phyloP scores from a whole-genome alignment of 2,888 invertebrate species.

The Girardia tigrina region DNA sequence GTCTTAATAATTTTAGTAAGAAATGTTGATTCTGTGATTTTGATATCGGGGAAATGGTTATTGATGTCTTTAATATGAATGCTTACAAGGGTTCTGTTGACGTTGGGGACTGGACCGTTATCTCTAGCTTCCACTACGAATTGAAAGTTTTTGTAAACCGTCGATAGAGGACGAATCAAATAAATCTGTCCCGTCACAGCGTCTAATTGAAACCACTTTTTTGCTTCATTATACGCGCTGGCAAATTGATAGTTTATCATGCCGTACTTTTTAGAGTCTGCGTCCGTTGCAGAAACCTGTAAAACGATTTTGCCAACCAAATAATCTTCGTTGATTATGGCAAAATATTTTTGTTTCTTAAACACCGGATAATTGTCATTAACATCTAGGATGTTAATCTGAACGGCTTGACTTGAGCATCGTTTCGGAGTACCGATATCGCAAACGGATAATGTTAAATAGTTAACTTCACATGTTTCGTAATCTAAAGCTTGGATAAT shows the following conservation, averaged over 20 bases:
- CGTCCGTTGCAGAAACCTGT: constrained; percentile 2
- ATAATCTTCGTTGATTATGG: not conserved
- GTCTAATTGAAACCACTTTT: not conserved
- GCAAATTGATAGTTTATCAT: not conserved
- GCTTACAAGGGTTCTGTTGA: not conserved
- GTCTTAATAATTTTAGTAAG: not conserved
- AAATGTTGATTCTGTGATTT: constrained; percentile 1
- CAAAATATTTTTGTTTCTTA: constrained; percentile 13
- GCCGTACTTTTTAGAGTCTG: not conserved
- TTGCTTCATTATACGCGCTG: not conserved
- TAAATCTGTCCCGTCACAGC: not conserved
- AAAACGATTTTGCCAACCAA: not conserved
- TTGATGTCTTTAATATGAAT: constrained; percentile 1
- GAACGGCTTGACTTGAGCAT: not conserved
- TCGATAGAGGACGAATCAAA: not conserved
- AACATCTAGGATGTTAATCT: constrained; percentile 4
- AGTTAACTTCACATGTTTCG: not conserved
- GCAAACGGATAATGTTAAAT: not conserved
- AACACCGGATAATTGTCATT: constrained; percentile 18
- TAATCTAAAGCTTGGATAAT: not conserved
- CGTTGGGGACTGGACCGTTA: constrained; percentile 13
- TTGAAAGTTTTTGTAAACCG: not conserved
- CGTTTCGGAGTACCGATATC: not conserved
- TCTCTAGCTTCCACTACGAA: not conserved
- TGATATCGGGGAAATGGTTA: not conserved